Evolutionary conservation across 2,113 vertebrate species (phyloP).

Genomic region (Typhlomys cinereus): DNA sequence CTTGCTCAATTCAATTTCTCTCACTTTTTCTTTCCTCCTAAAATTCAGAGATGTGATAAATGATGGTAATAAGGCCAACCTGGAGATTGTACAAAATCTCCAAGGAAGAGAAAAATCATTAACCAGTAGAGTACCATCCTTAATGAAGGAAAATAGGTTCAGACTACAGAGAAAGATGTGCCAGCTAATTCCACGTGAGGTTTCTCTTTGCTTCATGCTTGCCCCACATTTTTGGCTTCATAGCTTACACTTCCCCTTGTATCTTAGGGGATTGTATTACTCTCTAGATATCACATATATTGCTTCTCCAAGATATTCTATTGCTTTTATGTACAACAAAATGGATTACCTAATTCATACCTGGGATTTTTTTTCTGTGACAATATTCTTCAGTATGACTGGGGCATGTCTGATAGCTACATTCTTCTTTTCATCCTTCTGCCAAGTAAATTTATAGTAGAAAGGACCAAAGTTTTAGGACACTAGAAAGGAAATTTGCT

Average conservation of each 20-base stretch:
- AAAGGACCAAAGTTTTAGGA: slow-evolving; percentile 23
- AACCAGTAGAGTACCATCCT: neutral
- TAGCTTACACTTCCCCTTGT: neutral
- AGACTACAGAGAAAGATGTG: neutral
- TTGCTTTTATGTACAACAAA: neutral
- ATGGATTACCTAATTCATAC: neutral
- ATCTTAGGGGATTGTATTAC: neutral
- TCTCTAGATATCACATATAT: neutral
- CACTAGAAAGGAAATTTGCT: slow-evolving; percentile 17
- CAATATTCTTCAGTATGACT: slow-evolving; percentile 7
- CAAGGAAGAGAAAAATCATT: neutral
- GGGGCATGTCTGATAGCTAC: neutral
- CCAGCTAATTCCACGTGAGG: neutral
- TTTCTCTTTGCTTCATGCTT: neutral
- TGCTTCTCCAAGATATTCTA: neutral
- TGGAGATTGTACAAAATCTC: neutral
- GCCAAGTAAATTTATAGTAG: neutral
- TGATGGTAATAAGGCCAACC: neutral
- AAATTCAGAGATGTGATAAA: neutral
- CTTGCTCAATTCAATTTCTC: slow-evolving; percentile 19
- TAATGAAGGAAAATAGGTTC: neutral
- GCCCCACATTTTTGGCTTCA: neutral
- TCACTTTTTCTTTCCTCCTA: neutral
- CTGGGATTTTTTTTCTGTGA: neutral
- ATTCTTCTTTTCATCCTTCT: slow-evolving; percentile 42